Evolutionary conservation across 2,797 vertebrate genomes (phyloP), one percentile per base, ranked within the genome.

Genomic region (Siniperca undulata): DNA sequence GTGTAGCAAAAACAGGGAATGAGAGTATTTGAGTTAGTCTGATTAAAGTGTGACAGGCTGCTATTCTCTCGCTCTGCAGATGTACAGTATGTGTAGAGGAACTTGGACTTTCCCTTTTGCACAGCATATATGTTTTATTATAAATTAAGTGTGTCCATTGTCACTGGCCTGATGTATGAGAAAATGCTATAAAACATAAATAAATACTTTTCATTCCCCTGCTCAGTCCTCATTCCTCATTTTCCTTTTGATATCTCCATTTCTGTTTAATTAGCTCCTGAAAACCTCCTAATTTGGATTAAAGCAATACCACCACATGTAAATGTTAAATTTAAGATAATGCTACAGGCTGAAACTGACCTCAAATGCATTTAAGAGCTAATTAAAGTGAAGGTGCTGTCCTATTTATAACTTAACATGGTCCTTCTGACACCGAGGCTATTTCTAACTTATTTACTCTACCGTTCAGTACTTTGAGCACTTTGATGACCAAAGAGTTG

Each of bases 371-470:
- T 74, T 80, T 36, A 78, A 83, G 67, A 62, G 77, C 72, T 83
- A 78, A 88, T 80, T 86, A 81, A 84, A 60, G 53, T 75, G 55
- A 82, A 77, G 66, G 48, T 38, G 34, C 78, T 78, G 44, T 80
- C 60, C 81, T 92, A 92, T 90, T 88, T 91, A 87, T 91, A 92
- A 84, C 74, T 70, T 2, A 52, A 42, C 77, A 66, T 44, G 52
- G 36, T 84, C 77, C 75, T 69, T 38, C 69, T 75, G 82, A 87
- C 77, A 85, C 81, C 27, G 30, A 76, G 74, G 76, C 85, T 81
- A 74, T 88, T 82, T 83, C 82, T 70, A 80, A 82, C 73, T 79
- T 90, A 86, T 90, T 83, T 91, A 86, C 88, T 82, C 72, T 59
- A 70, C n/a, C 11, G 1, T 58, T 87, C 73, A 77, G 46, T 61